Base-by-base conservation (phyloP, 2,113 vertebrate species). In the Pelmatolapia mariae region DNA sequence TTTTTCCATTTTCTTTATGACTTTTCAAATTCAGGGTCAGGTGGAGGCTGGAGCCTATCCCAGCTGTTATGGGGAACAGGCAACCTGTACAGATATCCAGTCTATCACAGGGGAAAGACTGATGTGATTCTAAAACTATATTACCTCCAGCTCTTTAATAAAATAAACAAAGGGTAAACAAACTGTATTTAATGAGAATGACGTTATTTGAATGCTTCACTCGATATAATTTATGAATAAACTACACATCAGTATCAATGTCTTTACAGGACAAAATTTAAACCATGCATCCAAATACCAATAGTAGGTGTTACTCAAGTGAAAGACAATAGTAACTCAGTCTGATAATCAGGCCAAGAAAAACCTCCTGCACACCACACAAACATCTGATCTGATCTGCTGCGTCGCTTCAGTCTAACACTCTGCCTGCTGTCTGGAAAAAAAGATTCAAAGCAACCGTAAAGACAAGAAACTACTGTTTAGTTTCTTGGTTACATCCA, bases 241-340 rank as follows among this genome's bases (percentile, higher is more conserved):
- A 76, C 15, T 12, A 76, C 16, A 76, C 71, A 11, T 76, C 68
- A 47, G 40, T 40, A 71, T 71, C 66, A 71, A 24, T 8, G 38
- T 1, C 63, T 40, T 40, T 24, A 68, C 12, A 24, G 7, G 66
- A 2, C 38, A 73, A 16, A 73, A 18, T 9, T 45, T 26, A 73
- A 73, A 45, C 15, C 24, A 50, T 78, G 10, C 5, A 50, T n/a
- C 24, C 4, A 50, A 50, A 78, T 8, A 50, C 71, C 4, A 13
- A 12, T 0, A 78, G 43, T 12, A 50, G 43, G 16, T 50, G 43
- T 78, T 78, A 29, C 71, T 31, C 43, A 78, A 61, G 11, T 2
- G 4, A 61, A 82, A 63, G 24, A 50, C 31, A 50, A 63, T 0
- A 5, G 8, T 22, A 63, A n/a, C 2, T 7, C 54, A 15, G 24